A percentile compares a stretch with the other conserved stretches of the same genome.
These are phyloP conservation scores for Oikopleura albicans DNA, from an alignment of 23 tunicate genomes.

Conservation along the genomic window DNA sequence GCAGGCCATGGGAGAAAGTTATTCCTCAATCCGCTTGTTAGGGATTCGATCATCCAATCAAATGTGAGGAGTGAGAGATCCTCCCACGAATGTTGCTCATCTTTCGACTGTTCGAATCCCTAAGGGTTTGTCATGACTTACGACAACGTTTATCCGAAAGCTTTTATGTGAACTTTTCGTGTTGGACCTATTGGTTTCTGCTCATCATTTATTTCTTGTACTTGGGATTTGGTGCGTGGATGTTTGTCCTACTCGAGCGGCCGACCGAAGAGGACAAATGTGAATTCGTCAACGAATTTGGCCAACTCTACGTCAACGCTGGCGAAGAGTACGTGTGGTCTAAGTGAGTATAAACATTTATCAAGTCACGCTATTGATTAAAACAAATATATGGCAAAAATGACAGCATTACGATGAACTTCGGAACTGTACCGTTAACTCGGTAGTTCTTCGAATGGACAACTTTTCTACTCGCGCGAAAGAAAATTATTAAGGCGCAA, in stretches of 20 bases:
- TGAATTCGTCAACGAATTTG: conserved; percentile 3
- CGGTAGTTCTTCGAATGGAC: too few relatives aligned
- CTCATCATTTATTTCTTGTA: background rate
- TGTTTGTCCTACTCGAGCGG: background rate
- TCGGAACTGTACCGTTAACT: too few relatives aligned
- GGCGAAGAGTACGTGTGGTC: background rate
- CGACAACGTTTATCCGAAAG: background rate
- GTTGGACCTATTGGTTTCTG: conserved; percentile 13
- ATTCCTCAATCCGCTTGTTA: background rate
- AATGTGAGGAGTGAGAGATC: too few relatives aligned
- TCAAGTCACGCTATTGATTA: too few relatives aligned
- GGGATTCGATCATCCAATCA: too few relatives aligned
- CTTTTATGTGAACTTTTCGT: background rate
- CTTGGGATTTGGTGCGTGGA: background rate
- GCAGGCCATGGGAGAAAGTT: background rate
- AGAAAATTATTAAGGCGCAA: too few relatives aligned
- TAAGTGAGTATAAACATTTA: background rate
- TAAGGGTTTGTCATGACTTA: background rate
- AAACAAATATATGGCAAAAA: too few relatives aligned
- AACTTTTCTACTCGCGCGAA: too few relatives aligned
- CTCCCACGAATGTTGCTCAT: too few relatives aligned
- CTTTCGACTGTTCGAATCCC: too few relatives aligned
- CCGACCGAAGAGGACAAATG: conserved; percentile 5
- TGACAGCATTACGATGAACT: background rate
- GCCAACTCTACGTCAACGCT: background rate